phyloP scores from a whole-genome alignment of 2,797 vertebrate species.

The Sternotherus odoratus region DNA sequence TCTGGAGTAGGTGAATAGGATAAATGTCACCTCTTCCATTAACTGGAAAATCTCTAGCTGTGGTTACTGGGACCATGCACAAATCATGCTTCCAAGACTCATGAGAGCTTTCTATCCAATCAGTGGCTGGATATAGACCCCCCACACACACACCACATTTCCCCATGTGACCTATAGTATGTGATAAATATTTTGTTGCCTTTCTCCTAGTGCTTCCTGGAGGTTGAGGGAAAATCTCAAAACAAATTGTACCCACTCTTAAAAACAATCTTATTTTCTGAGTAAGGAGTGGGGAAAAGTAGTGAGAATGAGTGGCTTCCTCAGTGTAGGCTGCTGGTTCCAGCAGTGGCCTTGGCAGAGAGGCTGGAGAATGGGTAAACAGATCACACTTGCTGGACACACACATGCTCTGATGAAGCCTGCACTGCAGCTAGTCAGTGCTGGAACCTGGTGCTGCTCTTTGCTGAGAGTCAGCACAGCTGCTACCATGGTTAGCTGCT shows the following conservation, averaged over 20 bases:
- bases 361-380: background rate
- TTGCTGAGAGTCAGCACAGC: background rate
- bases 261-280: accelerated
- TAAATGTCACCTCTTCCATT: background rate
- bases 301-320: background rate
- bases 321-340: background rate
- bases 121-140: background rate
- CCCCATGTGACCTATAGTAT: background rate
- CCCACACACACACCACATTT: too few relatives aligned
- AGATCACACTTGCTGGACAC: background rate
- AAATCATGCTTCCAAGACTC: background rate
- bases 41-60: background rate
- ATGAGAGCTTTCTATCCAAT: background rate
- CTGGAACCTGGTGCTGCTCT: background rate
- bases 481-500: background rate
- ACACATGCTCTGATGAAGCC: background rate
- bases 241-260: background rate
- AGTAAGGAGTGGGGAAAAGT: background rate
- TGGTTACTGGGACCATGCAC: background rate
- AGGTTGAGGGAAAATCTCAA: background rate
- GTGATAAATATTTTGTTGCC: background rate
- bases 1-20: background rate
- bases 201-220: background rate
- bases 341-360: background rate
- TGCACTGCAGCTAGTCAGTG: background rate